Evolutionary conservation across 1,140 invertebrate species (phyloP), one percentile per base, ranked within the genome.

Genomic region (Aplysia californica): DNA sequence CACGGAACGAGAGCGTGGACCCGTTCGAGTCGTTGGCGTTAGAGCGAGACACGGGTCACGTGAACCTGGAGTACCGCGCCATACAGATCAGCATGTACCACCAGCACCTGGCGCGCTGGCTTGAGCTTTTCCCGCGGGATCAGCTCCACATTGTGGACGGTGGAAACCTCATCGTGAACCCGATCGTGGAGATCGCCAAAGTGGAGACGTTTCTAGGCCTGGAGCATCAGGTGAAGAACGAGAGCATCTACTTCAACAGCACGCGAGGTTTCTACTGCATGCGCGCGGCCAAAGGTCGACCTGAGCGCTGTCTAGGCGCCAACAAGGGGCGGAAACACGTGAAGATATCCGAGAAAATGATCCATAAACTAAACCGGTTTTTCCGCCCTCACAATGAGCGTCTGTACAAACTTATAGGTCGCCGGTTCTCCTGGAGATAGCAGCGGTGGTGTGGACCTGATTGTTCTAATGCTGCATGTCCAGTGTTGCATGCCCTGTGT

Each of bases 311-410:
- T 90, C 91, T 98, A 39, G 96, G 96, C 66, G 96, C 96, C 89
- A 97, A 95, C 20, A 98, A 98, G 90, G 97, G 97, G 5, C 90
- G 97, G 21, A 95, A 93, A 84, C 96, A 98, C 91, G 96, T 96
- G 1, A 91, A 93, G 75, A 95, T 98, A 78, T 92, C 95, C 81
- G 91, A 92, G 1, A 89, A 90, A 33, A 93, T 94, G 31, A 90
- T 97, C 73, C 91, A 94, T 78, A 92, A 93, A 81, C 91, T 98
- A 38, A 91, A 94, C 80, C 93, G 96, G 84, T 98, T 97, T 88
- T 98, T 97, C 89, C 91, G 93, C 83, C 95, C 96, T 0, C 96
- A 96, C 86, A 98, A 98, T 79, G 74, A 84, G 64, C 80, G 80
- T 65, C 82, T 90, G 33, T 90, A 83, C 74, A 67, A 84, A 75